A percentile compares a stretch with the other conserved stretches of the same genome.
Evolutionary conservation across 23 tunicate species (phyloP).

Genomic region (Phallusia fumigata): DNA sequence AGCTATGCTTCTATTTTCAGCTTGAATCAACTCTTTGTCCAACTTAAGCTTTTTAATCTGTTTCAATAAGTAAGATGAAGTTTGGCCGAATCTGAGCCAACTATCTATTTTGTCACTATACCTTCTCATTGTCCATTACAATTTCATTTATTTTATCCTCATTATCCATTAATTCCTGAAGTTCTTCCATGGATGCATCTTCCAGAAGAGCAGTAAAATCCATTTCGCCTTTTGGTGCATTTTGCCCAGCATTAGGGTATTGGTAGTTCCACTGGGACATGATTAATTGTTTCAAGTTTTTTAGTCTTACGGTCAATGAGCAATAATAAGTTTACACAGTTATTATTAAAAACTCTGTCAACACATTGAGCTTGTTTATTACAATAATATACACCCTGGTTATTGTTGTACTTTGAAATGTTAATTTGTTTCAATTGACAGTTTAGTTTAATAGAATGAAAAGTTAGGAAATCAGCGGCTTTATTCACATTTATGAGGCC

Average conservation of each 20-base stretch:
- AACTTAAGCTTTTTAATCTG: conserved; percentile 69
- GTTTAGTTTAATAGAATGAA: too few relatives aligned
- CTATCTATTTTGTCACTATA: not conserved
- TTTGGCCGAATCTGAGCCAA: not conserved
- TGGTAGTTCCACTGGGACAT: conserved; percentile 23
- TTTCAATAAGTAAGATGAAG: not conserved
- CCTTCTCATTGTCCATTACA: conserved; percentile 68
- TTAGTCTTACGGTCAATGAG: too few relatives aligned
- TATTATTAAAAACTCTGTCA: too few relatives aligned
- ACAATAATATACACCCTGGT: too few relatives aligned
- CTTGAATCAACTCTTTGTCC: conserved; percentile 74
- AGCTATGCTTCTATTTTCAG: conserved; percentile 86
- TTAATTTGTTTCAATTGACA: too few relatives aligned
- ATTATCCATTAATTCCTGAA: conserved; percentile 73
- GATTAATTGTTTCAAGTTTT: not conserved
- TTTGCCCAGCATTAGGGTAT: conserved; percentile 6
- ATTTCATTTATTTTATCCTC: conserved; percentile 80
- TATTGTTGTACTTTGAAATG: too few relatives aligned
- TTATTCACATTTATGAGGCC: too few relatives aligned
- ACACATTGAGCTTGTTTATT: too few relatives aligned
- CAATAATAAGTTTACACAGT: too few relatives aligned
- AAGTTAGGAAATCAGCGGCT: too few relatives aligned
- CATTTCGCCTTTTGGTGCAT: conserved; percentile 1
- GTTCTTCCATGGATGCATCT: conserved; percentile 53
- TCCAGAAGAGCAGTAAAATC: conserved; percentile 62